Evolutionary conservation across 53 echinoderm and acorn worm species (phyloP).

Genomic region (Echinarachnius parma): DNA sequence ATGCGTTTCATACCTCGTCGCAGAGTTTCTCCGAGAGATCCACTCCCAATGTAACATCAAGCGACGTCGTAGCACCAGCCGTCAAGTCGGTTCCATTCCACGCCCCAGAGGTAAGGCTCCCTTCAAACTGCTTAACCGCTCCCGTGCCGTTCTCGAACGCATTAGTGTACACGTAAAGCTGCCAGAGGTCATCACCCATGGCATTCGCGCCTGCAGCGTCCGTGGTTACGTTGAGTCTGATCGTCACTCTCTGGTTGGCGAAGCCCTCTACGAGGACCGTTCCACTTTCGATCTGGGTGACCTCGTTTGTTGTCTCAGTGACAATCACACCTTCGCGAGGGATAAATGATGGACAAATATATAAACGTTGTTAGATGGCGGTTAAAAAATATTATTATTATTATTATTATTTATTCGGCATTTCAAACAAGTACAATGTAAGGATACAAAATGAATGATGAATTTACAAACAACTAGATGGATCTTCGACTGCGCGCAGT

Average conservation of each 20-base stretch:
- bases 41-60: conserved; percentile 11
- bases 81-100: conserved; percentile 11
- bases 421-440: too few relatives aligned
- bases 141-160: conserved; percentile 46
- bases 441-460: too few relatives aligned
- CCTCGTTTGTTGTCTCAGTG: background rate
- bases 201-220: background rate
- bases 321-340: conserved; percentile 19
- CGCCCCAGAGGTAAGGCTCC: background rate
- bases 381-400: too few relatives aligned
- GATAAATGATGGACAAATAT: too few relatives aligned
- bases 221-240: conserved; percentile 2
- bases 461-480: too few relatives aligned
- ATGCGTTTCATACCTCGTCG: background rate
- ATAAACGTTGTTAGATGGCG: too few relatives aligned
- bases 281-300: conserved; percentile 20
- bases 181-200: conserved; percentile 51
- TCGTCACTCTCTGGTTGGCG: conserved; percentile 6
- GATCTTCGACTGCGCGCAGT: too few relatives aligned
- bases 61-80: conserved; percentile 1
- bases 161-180: conserved; percentile 50
- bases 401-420: too few relatives aligned
- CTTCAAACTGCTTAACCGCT: conserved; percentile 9
- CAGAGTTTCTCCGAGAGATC: conserved; percentile 10
- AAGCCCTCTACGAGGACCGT: conserved; percentile 27